These are phyloP conservation scores for Palythoa caribaeorum DNA, from an alignment of 92 coral and sea anemone species.

Conservation along the genomic window DNA sequence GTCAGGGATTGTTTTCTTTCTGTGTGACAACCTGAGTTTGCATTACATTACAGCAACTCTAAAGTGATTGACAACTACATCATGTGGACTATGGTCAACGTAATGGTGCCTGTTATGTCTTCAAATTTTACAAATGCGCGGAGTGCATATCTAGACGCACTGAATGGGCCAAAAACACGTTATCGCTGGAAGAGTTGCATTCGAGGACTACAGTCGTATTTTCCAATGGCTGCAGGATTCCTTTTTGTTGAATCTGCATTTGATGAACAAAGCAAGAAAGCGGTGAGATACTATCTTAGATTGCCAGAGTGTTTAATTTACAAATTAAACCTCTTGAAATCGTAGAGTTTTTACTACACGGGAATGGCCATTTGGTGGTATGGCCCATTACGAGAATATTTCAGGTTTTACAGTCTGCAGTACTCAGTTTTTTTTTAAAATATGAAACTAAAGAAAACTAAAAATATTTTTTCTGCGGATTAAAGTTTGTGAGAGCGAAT, in stretches of 20 bases:
- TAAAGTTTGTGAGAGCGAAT: too few relatives aligned
- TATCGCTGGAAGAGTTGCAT: conserved; percentile 60
- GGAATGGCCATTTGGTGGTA: too few relatives aligned
- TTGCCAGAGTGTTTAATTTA: not conserved
- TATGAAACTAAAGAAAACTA: too few relatives aligned
- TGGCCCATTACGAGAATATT: too few relatives aligned
- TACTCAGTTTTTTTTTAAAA: too few relatives aligned
- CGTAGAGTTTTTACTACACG: not conserved
- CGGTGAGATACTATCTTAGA: conserved; percentile 24
- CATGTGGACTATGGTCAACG: conserved; percentile 47
- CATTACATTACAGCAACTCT: conserved; percentile 33
- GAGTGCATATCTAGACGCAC: not conserved
- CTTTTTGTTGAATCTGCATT: conserved; percentile 30
- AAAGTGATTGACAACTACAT: not conserved
- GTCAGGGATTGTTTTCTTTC: not conserved
- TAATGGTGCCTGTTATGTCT: conserved; percentile 43
- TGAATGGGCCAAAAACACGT: conserved; percentile 15
- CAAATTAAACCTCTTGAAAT: not conserved
- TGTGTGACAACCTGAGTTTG: not conserved
- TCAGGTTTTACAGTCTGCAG: too few relatives aligned
- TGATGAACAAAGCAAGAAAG: not conserved
- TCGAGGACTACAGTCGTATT: conserved; percentile 29
- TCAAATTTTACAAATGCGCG: conserved; percentile 37
- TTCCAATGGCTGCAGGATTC: conserved; percentile 62
- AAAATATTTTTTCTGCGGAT: too few relatives aligned